Conservation (phyloP, 2,888 invertebrate genomes). For the Sepioteuthis lessoniana region DNA sequence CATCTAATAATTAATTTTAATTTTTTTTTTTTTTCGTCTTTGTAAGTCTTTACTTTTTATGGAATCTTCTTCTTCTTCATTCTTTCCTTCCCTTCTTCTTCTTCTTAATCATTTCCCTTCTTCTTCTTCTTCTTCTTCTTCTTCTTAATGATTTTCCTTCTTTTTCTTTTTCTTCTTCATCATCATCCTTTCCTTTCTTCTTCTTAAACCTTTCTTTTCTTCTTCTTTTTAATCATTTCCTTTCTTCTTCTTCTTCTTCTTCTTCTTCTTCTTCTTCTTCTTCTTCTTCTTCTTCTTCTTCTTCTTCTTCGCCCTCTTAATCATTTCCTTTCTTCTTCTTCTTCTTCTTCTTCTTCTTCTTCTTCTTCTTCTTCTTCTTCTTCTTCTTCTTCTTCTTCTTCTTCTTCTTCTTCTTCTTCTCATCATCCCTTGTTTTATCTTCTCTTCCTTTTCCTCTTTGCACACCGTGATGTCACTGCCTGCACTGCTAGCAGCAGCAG, state of each 20-base stretch:
- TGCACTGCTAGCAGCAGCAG: conserved; percentile 23
- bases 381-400: too few relatives aligned
- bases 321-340: background rate
- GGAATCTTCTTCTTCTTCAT: too few relatives aligned
- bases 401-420: background rate
- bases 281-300: background rate
- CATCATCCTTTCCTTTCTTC: background rate
- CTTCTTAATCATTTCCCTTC: too few relatives aligned
- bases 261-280: too few relatives aligned
- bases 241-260: too few relatives aligned
- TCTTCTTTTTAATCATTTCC: background rate
- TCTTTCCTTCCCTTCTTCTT: background rate
- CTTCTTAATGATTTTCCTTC: too few relatives aligned
- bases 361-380: too few relatives aligned
- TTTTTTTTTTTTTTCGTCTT: background rate
- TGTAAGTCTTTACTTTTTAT: background rate
- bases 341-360: background rate
- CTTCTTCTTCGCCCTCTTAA: background rate
- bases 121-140: too few relatives aligned
- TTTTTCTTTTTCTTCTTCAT: background rate
- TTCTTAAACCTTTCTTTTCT: background rate
- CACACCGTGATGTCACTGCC: conserved; percentile 1
- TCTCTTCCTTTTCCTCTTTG: background rate
- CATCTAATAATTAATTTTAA: background rate
- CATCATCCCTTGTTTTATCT: background rate